Conservation (phyloP, 2,888 invertebrate species). For the Polylopha cassiicola region DNA sequence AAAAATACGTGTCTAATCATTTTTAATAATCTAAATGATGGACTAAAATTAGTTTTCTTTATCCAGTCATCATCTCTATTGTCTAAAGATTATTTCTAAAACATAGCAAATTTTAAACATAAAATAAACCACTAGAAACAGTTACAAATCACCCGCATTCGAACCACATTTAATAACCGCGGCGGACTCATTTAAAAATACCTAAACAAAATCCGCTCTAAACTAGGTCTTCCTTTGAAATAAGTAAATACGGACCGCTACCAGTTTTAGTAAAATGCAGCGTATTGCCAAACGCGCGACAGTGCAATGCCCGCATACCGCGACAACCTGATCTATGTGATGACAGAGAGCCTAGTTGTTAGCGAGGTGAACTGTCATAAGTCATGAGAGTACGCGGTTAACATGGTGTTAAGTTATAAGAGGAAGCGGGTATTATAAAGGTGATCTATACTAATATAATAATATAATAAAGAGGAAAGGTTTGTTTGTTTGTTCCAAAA, state of each 20-base stretch:
- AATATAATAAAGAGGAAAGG: too few relatives aligned
- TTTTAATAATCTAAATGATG: too few relatives aligned
- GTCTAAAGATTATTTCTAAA: too few relatives aligned
- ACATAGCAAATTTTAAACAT: too few relatives aligned
- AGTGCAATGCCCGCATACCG: conserved; percentile 65
- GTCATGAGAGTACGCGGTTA: conserved; percentile 12
- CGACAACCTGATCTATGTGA: conserved; percentile 66
- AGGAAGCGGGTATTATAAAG: too few relatives aligned
- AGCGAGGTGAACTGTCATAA: conserved; percentile 28
- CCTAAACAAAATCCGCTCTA: conserved; percentile 18
- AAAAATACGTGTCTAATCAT: too few relatives aligned
- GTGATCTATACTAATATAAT: too few relatives aligned
- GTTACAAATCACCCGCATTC: conserved; percentile 1
- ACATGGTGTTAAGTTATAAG: too few relatives aligned
- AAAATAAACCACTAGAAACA: not conserved
- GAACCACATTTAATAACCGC: conserved; percentile 15
- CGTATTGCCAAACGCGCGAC: conserved; percentile 62
- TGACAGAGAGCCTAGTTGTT: conserved; percentile 64
- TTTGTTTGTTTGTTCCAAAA: too few relatives aligned
- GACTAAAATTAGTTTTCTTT: too few relatives aligned
- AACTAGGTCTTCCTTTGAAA: conserved; percentile 64
- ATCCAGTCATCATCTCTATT: too few relatives aligned
- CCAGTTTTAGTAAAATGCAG: conserved; percentile 44
- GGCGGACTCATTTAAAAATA: conserved; percentile 20
- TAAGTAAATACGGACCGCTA: conserved; percentile 41